These are phyloP conservation scores for Herpailurus yagouaroundi DNA, from an alignment of 2,113 vertebrate genomes.

Conservation along the genomic window DNA sequence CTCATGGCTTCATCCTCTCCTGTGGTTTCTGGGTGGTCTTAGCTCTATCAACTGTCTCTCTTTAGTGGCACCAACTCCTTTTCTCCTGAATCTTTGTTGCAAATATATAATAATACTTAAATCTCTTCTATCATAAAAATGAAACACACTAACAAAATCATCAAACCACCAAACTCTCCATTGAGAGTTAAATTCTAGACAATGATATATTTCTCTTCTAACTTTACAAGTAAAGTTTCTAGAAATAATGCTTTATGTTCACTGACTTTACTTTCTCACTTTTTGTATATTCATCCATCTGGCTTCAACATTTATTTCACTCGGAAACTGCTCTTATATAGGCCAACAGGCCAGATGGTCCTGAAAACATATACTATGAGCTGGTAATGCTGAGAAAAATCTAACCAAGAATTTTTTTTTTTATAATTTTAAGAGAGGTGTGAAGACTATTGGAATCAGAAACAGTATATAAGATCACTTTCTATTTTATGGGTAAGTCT, in stretches of 20 bases:
- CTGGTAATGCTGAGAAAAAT: constrained; percentile 60
- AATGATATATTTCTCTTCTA: neutral
- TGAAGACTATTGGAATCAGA: constrained; percentile 58
- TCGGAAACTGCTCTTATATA: constrained; percentile 56
- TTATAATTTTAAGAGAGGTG: constrained; percentile 39
- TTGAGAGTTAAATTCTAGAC: constrained; percentile 15
- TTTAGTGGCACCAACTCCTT: neutral
- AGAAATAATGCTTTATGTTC: constrained; percentile 55
- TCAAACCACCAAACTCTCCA: neutral
- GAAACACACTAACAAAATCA: neutral
- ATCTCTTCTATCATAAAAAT: neutral
- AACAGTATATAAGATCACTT: neutral
- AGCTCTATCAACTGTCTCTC: neutral
- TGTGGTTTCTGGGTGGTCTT: neutral
- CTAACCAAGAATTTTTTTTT: constrained; percentile 40
- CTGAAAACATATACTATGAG: constrained; percentile 53
- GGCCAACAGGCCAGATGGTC: constrained; percentile 71
- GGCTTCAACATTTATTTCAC: constrained; percentile 58
- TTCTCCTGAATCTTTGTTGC: neutral
- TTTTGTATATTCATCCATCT: constrained; percentile 61
- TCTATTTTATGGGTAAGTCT: neutral
- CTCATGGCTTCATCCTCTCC: neutral
- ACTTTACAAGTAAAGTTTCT: constrained; percentile 57
- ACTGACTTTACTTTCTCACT: neutral
- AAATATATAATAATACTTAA: neutral